phyloP scores from a whole-genome alignment of 2,797 vertebrate species.

The Psittacula echo region DNA sequence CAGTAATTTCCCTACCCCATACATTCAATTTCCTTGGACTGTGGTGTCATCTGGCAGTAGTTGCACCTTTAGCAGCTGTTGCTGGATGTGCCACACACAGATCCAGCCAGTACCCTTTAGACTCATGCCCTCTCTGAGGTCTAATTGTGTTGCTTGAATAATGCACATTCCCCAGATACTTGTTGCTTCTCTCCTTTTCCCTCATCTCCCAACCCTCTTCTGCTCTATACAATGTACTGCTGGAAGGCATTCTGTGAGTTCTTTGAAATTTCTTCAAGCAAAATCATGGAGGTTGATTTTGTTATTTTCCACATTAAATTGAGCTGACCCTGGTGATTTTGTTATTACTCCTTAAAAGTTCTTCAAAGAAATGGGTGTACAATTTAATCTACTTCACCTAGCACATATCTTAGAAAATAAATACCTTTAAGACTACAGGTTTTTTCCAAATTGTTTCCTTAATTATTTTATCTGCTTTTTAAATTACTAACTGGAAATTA shows the following conservation, averaged over 20 bases:
- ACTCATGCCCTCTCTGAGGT: neutral
- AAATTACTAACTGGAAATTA: neutral
- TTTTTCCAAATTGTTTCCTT: neutral
- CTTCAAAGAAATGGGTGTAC: neutral
- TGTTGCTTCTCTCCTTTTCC: neutral
- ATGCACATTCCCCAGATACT: neutral
- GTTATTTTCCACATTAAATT: neutral
- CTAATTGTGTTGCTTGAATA: neutral
- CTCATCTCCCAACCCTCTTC: neutral
- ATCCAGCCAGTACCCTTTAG: neutral
- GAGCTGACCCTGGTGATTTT: neutral
- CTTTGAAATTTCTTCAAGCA: neutral
- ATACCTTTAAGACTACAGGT: neutral
- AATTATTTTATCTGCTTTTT: neutral
- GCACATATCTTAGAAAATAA: neutral
- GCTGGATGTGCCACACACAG: slow-evolving; percentile 22
- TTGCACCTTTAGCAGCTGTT: slow-evolving; percentile 34
- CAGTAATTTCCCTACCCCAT: neutral
- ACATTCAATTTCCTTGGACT: slow-evolving; percentile 10
- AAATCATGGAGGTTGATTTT: neutral
- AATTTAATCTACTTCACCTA: neutral
- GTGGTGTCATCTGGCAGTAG: slow-evolving; percentile 26
- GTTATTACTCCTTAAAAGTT: neutral
- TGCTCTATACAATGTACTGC: neutral
- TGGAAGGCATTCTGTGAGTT: neutral